Conservation (phyloP, 2,888 invertebrate genomes). For the Drosophila dives region DNA sequence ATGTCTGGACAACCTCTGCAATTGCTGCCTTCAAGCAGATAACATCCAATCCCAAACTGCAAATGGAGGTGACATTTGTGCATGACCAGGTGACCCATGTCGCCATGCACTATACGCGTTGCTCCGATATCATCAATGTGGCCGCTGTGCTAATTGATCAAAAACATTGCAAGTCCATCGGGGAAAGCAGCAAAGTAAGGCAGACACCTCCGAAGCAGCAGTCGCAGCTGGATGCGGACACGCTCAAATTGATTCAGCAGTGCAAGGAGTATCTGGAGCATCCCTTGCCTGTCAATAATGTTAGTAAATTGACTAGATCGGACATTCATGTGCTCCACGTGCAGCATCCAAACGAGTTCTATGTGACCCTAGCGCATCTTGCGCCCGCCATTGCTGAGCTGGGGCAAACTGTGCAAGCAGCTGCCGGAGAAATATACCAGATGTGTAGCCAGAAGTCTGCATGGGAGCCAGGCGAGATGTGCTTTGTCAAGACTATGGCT, state of each 20-base stretch:
- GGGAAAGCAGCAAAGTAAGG: constrained; percentile 60
- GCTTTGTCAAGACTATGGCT: constrained; percentile 85
- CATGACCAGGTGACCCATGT: constrained; percentile 79
- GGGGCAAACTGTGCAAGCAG: constrained; percentile 86
- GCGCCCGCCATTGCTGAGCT: constrained; percentile 85
- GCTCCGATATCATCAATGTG: constrained; percentile 85
- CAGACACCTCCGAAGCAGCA: not conserved
- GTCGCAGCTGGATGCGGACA: constrained; percentile 13
- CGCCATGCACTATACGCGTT: constrained; percentile 80
- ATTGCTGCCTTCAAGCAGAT: constrained; percentile 83
- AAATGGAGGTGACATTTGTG: constrained; percentile 82
- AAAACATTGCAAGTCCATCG: constrained; percentile 86
- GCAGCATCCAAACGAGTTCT: constrained; percentile 87
- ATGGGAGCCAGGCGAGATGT: constrained; percentile 86
- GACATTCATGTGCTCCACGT: constrained; percentile 85
- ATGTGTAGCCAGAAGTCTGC: constrained; percentile 22
- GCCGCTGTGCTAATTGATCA: constrained; percentile 86
- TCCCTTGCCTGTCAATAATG: not conserved
- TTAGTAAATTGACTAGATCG: constrained; percentile 47
- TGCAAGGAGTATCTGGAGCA: not conserved
- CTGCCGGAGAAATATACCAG: constrained; percentile 18
- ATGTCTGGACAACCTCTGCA: constrained; percentile 83
- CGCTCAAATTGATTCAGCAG: constrained; percentile 34
- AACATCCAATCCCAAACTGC: constrained; percentile 80
- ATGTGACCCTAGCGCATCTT: constrained; percentile 86